phyloP scores from a whole-genome alignment of 2,888 invertebrate genomes.

The Standfussiana lucernea region DNA sequence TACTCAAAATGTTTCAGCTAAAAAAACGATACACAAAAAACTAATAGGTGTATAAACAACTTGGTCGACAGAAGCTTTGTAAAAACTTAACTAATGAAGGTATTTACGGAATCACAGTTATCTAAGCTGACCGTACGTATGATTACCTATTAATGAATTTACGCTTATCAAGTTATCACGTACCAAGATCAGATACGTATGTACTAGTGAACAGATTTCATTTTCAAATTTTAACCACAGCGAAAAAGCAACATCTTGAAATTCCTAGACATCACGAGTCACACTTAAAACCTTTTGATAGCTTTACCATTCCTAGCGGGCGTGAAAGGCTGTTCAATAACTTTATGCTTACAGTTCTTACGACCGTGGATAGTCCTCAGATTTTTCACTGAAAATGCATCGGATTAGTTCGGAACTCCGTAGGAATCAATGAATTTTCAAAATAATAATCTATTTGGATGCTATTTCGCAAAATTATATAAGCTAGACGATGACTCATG shows the following conservation, averaged over 20 bases:
- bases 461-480: constrained; percentile 3
- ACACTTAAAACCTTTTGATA: neutral
- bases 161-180: neutral
- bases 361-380: neutral
- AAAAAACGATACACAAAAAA: constrained; percentile 49
- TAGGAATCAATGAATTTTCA: neutral
- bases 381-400: neutral
- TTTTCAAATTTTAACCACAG: too few species aligned
- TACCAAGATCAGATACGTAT: neutral
- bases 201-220: neutral
- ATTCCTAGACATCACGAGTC: too few species aligned
- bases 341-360: neutral
- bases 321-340: neutral
- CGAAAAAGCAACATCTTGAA: too few species aligned
- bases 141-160: constrained; percentile 1
- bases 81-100: constrained; percentile 43
- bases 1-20: constrained; percentile 16
- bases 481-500: constrained; percentile 27
- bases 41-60: constrained; percentile 37
- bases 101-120: constrained; percentile 26
- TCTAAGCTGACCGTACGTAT: constrained; percentile 10
- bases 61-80: constrained; percentile 1
- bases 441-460: neutral
- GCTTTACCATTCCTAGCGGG: neutral
- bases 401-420: neutral